Base-by-base conservation (phyloP, 35 echinoderm and acorn worm species). In the Ptychodera flava region DNA sequence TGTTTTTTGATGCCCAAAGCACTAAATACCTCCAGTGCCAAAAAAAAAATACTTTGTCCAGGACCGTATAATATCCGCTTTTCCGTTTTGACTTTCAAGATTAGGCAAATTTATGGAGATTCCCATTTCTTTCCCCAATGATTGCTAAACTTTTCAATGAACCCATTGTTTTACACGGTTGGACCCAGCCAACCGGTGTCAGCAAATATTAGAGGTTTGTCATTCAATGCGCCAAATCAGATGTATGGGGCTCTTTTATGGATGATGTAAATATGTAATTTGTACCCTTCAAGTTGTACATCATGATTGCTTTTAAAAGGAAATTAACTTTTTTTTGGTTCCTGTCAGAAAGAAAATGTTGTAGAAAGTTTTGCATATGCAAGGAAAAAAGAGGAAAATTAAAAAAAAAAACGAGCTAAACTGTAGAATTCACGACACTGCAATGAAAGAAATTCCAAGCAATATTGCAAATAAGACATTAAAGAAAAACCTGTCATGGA, bases 191-290 rank as follows among this genome's bases (percentile, higher is more conserved):
- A 12, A 22, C 22, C 22, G 45, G 22, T 64, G 45, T 12, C 45
- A 12, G 22, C 45, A 64, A 22, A 64, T 64, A 64, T 64, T 12
- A 12, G 6, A 12, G 45, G 45, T 22, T 64, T 6, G 6, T 64
- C 6, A 64, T 64, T 64, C 45, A n/a, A n/a, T n/a, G n/a, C n/a
- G n/a, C n/a, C n/a, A n/a, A n/a, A n/a, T n/a, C n/a, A n/a, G n/a
- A n/a, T n/a, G n/a, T n/a, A n/a, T n/a, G n/a, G n/a, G n/a, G n/a
- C n/a, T n/a, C n/a, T n/a, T n/a, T n/a, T n/a, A n/a, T n/a, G n/a
- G n/a, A 64, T 64, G 45, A 64, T 64, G 45, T 64, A 64, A 64
- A 64, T 64, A 64, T 64, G 45, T 64, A 64, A 64, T 64, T 64
- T 64, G 45, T 64, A 12, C 45, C 45, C 45, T 22, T 22, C 45